phyloP scores from a whole-genome alignment of 2,888 invertebrate species.

The Pollenia labialis region DNA sequence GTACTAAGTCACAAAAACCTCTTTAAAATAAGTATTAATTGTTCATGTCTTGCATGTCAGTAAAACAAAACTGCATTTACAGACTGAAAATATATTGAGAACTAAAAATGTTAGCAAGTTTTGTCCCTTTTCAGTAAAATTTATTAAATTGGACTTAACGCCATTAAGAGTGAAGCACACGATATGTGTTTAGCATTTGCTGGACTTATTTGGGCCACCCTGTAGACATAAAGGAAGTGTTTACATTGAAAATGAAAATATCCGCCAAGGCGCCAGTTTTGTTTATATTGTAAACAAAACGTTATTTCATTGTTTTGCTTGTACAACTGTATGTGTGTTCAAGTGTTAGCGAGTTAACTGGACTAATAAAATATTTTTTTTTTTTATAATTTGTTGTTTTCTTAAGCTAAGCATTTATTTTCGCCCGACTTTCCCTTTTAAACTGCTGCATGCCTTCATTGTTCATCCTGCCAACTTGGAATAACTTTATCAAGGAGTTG shows the following conservation, averaged over 20 bases:
- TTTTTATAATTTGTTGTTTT: conserved; percentile 57
- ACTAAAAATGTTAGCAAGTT: too few relatives aligned
- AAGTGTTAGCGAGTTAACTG: conserved; percentile 18
- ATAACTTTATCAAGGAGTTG: not conserved
- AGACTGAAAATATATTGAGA: too few relatives aligned
- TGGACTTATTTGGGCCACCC: too few relatives aligned
- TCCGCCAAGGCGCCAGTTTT: conserved; percentile 57
- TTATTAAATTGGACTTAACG: too few relatives aligned
- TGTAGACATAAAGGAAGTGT: conserved; percentile 36
- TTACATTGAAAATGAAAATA: conserved; percentile 45
- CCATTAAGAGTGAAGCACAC: too few relatives aligned
- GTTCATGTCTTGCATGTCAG: too few relatives aligned
- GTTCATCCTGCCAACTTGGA: not conserved
- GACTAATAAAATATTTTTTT: conserved; percentile 68
- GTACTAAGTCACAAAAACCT: too few relatives aligned
- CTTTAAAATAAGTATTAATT: too few relatives aligned
- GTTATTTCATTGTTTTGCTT: not conserved
- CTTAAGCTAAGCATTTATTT: conserved; percentile 8
- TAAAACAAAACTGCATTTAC: too few relatives aligned
- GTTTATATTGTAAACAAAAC: conserved; percentile 34
- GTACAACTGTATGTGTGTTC: too few relatives aligned
- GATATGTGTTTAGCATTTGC: too few relatives aligned
- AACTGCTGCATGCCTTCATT: not conserved
- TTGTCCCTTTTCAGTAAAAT: too few relatives aligned
- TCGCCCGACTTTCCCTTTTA: not conserved